Base-by-base conservation (phyloP, 2,888 invertebrate species). In the Drosophila histrio region DNA sequence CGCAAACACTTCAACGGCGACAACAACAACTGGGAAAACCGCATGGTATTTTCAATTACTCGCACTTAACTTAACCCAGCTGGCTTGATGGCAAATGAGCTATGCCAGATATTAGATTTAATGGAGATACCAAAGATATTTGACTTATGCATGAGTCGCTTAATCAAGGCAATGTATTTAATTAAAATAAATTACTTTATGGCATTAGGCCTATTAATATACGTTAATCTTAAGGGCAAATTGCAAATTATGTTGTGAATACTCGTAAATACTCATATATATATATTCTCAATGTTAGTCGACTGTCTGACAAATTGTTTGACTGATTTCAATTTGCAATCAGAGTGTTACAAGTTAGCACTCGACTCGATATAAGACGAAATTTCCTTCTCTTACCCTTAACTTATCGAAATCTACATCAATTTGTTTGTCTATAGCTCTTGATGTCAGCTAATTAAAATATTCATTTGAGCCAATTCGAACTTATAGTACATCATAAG, bases 111-210 rank as follows among this genome's bases (percentile, higher is more conserved):
- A 43, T 32, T 17, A 30, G 43, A 41, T 41, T 41, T 30, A 41
- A 21, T 30, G 5, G 38, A 21, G 38, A 19, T 19, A 13, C 5
- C 28, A 38, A 6, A 17, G n/a, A 6, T 9, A 38, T 38, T 19
- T 17, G 5, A 19, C 13, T n/a, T 19, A n/a, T 19, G 22, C 24
- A 19, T 6, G 19, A 24, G 15, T 30, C 11, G 28, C 49, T 28
- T 19, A 26, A 52, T 39, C 26, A 53, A 39, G 28, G 9, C 52
- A 53, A 30, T 19, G 21, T 21, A 39, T 39, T 28, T 21, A 53
- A 53, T 53, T 21, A 53, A 41, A 53, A 53, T 53, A 21, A 41
- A 41, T 53, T 41, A 53, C 30, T 30, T 30, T 28, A 53, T 13
- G 41, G 7, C 15, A 41, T 11, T 15, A 15, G 8, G 53, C 15